phyloP scores from a whole-genome alignment of 2,888 invertebrate species.

The Sarcophaga rosellei region DNA sequence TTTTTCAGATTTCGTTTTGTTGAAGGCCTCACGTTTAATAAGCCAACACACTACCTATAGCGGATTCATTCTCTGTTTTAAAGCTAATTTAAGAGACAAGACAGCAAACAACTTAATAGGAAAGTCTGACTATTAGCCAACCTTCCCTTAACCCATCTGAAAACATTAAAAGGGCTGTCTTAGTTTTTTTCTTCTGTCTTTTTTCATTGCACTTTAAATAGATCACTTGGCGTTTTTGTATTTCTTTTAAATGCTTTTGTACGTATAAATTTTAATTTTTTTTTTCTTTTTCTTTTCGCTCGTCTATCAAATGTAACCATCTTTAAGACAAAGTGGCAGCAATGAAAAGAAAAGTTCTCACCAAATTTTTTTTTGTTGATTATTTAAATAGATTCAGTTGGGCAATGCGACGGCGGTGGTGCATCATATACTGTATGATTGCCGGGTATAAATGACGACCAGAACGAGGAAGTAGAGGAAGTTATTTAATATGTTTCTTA shows the following conservation, averaged over 20 bases:
- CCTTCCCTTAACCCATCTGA: slow-evolving; percentile 7
- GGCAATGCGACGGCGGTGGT: background rate
- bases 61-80: no score
- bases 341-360: slow-evolving; percentile 48
- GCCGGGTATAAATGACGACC: background rate
- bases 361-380: slow-evolving; percentile 48
- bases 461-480: slow-evolving; percentile 54
- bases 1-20: no score
- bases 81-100: no score
- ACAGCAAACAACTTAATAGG: no score
- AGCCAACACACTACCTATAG: no score
- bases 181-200: background rate
- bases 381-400: slow-evolving; percentile 34
- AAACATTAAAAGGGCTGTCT: slow-evolving; percentile 32
- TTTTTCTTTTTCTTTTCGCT: background rate
- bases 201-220: background rate
- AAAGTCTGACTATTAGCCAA: background rate
- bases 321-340: slow-evolving; percentile 49
- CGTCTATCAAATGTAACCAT: slow-evolving; percentile 53
- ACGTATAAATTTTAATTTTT: no score
- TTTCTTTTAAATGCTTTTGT: no score
- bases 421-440: background rate
- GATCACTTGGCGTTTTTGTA: no score
- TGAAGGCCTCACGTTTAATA: no score
- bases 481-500: slow-evolving; percentile 36